A percentile compares a stretch with the other conserved stretches of the same genome.
phyloP scores from a whole-genome alignment of 2,797 vertebrate species.

The Anas georgica region DNA sequence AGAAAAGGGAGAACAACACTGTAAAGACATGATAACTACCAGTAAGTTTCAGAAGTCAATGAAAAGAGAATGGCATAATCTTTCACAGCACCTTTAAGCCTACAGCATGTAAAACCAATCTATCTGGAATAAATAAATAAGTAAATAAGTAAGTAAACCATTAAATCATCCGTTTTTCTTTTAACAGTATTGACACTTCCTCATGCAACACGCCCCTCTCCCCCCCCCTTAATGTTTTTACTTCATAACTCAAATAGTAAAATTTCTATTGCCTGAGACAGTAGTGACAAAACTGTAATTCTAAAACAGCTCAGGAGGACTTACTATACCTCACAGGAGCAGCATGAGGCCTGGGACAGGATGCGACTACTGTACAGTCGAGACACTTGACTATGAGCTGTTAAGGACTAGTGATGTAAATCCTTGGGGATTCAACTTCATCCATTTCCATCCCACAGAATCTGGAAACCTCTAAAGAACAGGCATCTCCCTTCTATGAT shows the following conservation, averaged over 20 bases:
- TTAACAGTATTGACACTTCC: rapidly evolving
- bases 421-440: background rate
- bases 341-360: background rate
- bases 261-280: background rate
- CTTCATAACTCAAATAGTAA: background rate
- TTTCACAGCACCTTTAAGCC: background rate
- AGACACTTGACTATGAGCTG: background rate
- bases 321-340: background rate
- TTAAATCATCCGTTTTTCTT: background rate
- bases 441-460: background rate
- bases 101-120: background rate
- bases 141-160: background rate
- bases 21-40: background rate
- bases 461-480: background rate
- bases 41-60: background rate
- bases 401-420: background rate
- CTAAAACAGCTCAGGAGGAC: background rate
- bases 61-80: background rate
- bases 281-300: background rate
- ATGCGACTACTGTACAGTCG: background rate
- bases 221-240: background rate
- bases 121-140: background rate
- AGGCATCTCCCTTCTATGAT: background rate
- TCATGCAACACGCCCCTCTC: background rate
- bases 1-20: background rate